Conservation (phyloP, 2,888 invertebrate species). For the Callinectes sapidus region DNA sequence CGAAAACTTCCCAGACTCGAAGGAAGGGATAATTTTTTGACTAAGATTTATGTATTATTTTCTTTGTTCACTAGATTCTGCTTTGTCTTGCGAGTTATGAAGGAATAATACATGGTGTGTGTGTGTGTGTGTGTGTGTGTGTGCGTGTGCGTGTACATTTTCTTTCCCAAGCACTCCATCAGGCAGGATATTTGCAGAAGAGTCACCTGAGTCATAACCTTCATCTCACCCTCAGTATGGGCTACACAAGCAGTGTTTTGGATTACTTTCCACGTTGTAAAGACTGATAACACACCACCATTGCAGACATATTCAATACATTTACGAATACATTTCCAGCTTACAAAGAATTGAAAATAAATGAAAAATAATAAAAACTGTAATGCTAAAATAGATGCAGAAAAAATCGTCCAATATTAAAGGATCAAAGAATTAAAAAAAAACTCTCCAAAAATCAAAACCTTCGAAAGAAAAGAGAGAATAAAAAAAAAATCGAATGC, state of each 20-base stretch:
- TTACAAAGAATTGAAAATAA: neutral
- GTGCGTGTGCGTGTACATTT: conserved; percentile 41
- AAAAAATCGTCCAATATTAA: neutral
- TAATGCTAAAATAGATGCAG: neutral
- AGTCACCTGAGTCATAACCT: conserved; percentile 5
- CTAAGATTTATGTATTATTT: neutral
- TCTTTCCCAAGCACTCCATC: neutral
- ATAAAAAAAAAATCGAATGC: neutral
- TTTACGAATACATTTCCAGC: too few species aligned
- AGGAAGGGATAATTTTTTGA: neutral
- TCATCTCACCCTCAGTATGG: neutral
- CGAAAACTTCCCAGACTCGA: neutral
- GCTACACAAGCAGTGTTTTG: neutral
- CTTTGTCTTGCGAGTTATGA: neutral
- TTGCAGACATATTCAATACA: neutral
- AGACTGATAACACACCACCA: neutral
- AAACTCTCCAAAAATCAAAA: neutral
- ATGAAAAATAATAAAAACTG: neutral
- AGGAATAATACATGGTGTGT: neutral
- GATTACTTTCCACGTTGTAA: neutral
- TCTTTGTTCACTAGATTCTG: conserved; percentile 13
- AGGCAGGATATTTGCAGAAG: neutral
- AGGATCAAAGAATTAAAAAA: neutral
- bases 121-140: conserved; percentile 26
- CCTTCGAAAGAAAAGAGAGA: neutral